These are phyloP conservation scores for Cliona cf. orientalis DNA, from an alignment of 37 sponge, comb jelly and placozoan genomes.

Conservation along the genomic window DNA sequence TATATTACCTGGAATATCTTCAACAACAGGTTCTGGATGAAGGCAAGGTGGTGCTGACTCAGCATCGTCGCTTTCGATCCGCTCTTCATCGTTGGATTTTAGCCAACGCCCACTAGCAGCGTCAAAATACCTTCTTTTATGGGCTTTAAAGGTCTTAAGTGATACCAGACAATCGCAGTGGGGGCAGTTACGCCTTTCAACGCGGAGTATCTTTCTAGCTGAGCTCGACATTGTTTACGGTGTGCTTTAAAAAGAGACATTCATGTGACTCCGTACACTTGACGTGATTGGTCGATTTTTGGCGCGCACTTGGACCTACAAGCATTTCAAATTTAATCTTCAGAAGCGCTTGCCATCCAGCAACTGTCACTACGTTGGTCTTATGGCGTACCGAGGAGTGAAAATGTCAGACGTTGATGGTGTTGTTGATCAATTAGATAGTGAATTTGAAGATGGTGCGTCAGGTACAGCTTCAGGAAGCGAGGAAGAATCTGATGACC, in stretches of 20 bases:
- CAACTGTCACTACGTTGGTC: too few relatives aligned
- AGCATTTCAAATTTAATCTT: too few relatives aligned
- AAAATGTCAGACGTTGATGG: too few relatives aligned
- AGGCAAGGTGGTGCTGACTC: neutral
- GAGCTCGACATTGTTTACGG: neutral
- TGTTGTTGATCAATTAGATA: too few relatives aligned
- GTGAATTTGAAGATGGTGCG: too few relatives aligned
- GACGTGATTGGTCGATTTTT: neutral
- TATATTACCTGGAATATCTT: too few relatives aligned
- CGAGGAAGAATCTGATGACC: too few relatives aligned
- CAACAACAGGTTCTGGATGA: neutral
- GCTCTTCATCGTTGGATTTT: too few relatives aligned
- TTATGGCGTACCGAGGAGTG: too few relatives aligned
- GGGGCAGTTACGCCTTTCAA: constrained; percentile 4
- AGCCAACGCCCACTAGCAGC: neutral
- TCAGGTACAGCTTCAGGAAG: too few relatives aligned
- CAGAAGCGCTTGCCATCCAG: too few relatives aligned
- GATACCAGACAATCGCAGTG: neutral
- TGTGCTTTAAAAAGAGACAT: neutral
- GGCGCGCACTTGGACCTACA: neutral
- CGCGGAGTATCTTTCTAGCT: neutral
- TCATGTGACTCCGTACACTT: neutral
- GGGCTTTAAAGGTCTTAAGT: neutral
- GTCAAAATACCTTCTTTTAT: constrained; percentile 4
- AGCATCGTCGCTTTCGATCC: too few relatives aligned